Evolutionary conservation across 1,140 invertebrate genomes (phyloP), one percentile per base, ranked within the genome.

Genomic region (Cydia splendana): DNA sequence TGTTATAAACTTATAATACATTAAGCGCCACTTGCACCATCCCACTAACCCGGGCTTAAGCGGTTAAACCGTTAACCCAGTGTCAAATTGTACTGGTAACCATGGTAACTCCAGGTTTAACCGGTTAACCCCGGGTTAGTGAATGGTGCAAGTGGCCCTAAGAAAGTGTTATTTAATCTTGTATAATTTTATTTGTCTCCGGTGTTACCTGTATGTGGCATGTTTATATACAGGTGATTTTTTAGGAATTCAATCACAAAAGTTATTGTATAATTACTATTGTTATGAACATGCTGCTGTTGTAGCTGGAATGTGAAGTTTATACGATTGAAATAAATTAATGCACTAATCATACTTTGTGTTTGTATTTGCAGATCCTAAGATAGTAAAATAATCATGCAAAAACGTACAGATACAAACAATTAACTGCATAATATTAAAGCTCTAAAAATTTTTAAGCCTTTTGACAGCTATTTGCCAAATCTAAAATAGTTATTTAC

Each of bases 321-420:
- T 69, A 69, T 69, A 69, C 65, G 28, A 34, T 69, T 69, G 24
- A 69, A 69, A 69, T 69, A 69, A 69, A 69, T 69, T 69, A 69
- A 69, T 69, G 65, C 65, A 69, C 65, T 69, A 69, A 69, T 69
- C 12, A 34, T 69, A 69, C 13, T 13, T 69, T 69, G 2, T 34
- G 3, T 67, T 30, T 30, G 24, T 15, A 28, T 67, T 20, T 62
- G 2, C 6, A 62, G 4, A 34, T 34, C 34, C 34, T 34, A 34
- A 34, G 34, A 34, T 34, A 34, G 34, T 34, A 34, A 34, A 34
- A 5, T 34, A 34, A 34, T 53, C n/a, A 62, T 20, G 53, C 18
- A 62, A 20, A 20, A 62, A 34, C 4, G 30, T 30, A 30, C 30
- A 30, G 30, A 30, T 30, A 30, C 30, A 3, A 30, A 30, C n/a